Conservation (phyloP, 2,888 invertebrate species). For the Patella ulyssiponensis region DNA sequence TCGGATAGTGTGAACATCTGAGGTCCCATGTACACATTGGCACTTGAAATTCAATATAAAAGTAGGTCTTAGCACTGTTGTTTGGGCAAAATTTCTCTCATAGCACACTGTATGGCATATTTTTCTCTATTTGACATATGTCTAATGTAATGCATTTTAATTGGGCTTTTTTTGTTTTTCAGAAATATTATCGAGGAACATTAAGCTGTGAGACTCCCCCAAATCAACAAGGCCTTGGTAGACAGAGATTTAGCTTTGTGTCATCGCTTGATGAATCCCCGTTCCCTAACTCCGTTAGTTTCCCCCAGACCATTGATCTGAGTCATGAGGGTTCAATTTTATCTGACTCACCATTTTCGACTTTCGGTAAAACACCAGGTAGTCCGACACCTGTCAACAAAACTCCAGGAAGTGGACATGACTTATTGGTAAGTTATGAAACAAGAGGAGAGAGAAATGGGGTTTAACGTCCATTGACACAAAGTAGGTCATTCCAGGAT, state of each 20-base stretch:
- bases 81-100: too few species aligned
- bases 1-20: too few species aligned
- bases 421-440: neutral
- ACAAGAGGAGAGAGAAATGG: too few species aligned
- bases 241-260: slow-evolving; percentile 24
- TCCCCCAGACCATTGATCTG: slow-evolving; percentile 35
- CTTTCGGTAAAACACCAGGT: slow-evolving; percentile 60
- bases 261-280: slow-evolving; percentile 23
- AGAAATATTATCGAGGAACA: slow-evolving; percentile 31
- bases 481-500: neutral
- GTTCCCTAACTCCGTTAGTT: slow-evolving; percentile 24
- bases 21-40: too few species aligned
- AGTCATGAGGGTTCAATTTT: slow-evolving; percentile 26
- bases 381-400: neutral
- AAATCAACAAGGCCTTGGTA: neutral
- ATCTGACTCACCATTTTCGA: slow-evolving; percentile 56
- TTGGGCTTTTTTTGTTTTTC: neutral
- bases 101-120: too few species aligned
- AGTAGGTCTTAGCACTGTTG: too few species aligned
- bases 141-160: neutral
- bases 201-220: slow-evolving; percentile 11
- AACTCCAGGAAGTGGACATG: neutral
- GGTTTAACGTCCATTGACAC: too few species aligned
- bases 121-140: too few species aligned
- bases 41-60: too few species aligned